These are phyloP conservation scores for Protaetia brevitarsis DNA, from an alignment of 1,140 invertebrate species.

Conservation along the genomic window DNA sequence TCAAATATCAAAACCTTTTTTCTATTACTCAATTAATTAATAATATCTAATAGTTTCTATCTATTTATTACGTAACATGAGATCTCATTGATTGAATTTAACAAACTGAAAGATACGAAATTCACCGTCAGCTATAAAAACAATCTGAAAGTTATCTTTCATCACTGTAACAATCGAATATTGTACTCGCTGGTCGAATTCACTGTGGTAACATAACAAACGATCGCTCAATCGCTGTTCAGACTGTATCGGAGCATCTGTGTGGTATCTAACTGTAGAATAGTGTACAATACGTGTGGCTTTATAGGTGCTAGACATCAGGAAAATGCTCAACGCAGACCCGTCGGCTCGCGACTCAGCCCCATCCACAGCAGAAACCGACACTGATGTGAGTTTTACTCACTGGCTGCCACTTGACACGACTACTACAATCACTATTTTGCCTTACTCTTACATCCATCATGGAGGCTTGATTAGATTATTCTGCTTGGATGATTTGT, in stretches of 20 bases:
- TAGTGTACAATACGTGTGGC: conserved; percentile 23
- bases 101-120: no score
- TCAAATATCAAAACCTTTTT: no score
- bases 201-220: conserved; percentile 5
- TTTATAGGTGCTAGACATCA: conserved; percentile 24
- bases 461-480: conserved; percentile 13
- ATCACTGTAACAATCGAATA: background rate
- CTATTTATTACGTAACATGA: no score
- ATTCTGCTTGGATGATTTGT: conserved; percentile 17
- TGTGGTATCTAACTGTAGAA: conserved; percentile 21
- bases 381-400: conserved; percentile 44
- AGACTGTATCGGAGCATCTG: conserved; percentile 14
- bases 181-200: background rate
- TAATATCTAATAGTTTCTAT: no score
- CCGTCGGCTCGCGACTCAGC: conserved; percentile 26
- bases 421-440: conserved; percentile 15
- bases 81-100: no score
- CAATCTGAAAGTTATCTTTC: no score
- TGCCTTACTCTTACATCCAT: conserved; percentile 12
- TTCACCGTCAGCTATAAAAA: no score
- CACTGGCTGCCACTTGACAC: conserved; percentile 6
- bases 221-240: background rate
- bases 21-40: no score
- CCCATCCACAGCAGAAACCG: conserved; percentile 31
- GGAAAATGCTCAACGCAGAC: conserved; percentile 26